Evolutionary conservation across 2,888 invertebrate species (phyloP), one percentile per base, ranked within the genome.

Genomic region (Morpho deidamia): DNA sequence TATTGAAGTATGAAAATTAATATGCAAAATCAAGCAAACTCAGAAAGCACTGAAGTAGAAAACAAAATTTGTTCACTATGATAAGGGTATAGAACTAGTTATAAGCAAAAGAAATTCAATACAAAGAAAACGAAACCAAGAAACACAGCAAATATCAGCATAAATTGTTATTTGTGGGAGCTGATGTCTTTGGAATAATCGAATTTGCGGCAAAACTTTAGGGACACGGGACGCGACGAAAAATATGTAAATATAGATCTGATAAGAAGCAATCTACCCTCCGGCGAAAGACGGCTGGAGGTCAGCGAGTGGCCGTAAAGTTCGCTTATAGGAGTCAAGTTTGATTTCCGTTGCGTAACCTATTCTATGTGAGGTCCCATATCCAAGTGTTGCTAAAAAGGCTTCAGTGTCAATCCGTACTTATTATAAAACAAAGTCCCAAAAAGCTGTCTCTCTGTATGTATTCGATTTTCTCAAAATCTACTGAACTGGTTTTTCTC

Each of bases 211-310:
- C 59, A 51, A 59, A 65, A 63, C 58, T 65, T 65, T 53, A 46
- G 60, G 59, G 57, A 56, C 60, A 54, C 41, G 53, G n/a, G 34
- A 33, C 39, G 41, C 40, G 14, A 41, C 40, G 48, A 12, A 62
- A 65, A 65, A 66, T 66, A 66, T 66, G 65, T 66, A 65, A 66
- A 66, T 65, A 60, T 53, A 53, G 51, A 60, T 53, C 57, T 52
- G 63, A 65, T 63, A 63, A 38, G 39, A 47, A 39, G 47, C 32
- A 39, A 47, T 47, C 47, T 47, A 23, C 47, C 39, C 33, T 12
- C n/a, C 37, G n/a, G 33, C 32, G 11, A 23, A 47, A 38, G 23
- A 37, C n/a, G 47, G 47, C 32, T 7, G 39, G 39, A 39, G 47
- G 47, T 47, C 47, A 47, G 47, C 39, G 9, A 39, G 11, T 39